These are phyloP conservation scores for Pachliopta kotzebuea DNA, from an alignment of 2,888 invertebrate genomes.

Conservation along the genomic window DNA sequence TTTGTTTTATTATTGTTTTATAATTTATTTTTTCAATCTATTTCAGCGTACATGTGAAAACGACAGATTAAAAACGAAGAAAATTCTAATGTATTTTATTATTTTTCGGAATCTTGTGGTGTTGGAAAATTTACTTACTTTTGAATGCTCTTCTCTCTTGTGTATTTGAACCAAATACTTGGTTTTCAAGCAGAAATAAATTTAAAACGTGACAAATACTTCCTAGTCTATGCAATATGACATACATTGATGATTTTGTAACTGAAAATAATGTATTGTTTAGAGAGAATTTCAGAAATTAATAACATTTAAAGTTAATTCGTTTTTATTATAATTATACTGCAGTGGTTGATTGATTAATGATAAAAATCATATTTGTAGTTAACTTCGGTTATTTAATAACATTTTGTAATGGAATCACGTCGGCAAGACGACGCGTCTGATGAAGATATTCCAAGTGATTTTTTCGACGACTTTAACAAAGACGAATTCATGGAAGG, in stretches of 20 bases:
- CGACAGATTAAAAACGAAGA: too few relatives aligned
- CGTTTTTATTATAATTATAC: neutral
- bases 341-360: neutral
- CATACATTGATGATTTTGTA: neutral
- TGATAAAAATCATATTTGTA: neutral
- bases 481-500: slow-evolving; percentile 73
- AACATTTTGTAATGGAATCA: slow-evolving; percentile 34
- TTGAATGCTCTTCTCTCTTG: too few relatives aligned
- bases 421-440: slow-evolving; percentile 41
- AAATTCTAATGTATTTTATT: too few relatives aligned
- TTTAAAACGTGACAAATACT: neutral
- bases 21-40: too few relatives aligned
- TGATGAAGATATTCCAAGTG: slow-evolving; percentile 70
- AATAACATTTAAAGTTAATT: neutral
- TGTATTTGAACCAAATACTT: too few relatives aligned
- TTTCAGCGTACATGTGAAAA: too few relatives aligned
- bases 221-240: neutral
- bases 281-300: neutral
- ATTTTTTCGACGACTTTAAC: slow-evolving; percentile 72
- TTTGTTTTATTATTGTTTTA: too few relatives aligned
- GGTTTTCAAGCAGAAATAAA: too few relatives aligned
- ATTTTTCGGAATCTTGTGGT: too few relatives aligned
- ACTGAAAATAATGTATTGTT: neutral
- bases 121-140: too few relatives aligned
- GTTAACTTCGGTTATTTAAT: neutral